Percentiles rank a stretch among this genome's conserved stretches.
Evolutionary conservation across 2,797 vertebrate species (phyloP).

Genomic region (Zenarchopterus dispar): DNA sequence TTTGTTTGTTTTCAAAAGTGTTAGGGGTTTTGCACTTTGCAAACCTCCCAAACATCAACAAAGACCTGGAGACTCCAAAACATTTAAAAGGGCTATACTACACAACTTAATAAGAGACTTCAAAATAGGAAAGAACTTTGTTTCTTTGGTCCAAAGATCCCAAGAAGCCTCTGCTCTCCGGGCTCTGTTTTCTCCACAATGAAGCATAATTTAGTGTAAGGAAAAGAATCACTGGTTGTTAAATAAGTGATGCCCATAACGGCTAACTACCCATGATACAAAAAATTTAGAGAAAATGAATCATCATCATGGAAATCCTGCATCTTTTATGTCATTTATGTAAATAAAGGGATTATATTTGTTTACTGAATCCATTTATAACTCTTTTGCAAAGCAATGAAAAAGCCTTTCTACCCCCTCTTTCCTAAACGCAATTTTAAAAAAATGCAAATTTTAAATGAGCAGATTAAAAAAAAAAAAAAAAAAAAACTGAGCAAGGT

Average conservation of each 20-base stretch:
- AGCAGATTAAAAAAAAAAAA: no score
- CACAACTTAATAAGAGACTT: background rate
- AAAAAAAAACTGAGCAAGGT: no score
- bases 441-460: no score
- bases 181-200: background rate
- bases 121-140: background rate
- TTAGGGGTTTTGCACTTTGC: no score
- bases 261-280: background rate
- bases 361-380: background rate
- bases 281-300: background rate
- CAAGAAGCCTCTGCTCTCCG: background rate
- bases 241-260: background rate
- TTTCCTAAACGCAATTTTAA: no score
- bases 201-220: background rate
- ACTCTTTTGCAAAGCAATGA: no score
- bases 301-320: background rate
- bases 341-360: background rate
- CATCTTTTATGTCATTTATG: background rate
- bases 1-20: background rate
- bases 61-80: background rate
- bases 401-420: no score
- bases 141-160: background rate
- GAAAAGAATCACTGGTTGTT: background rate
- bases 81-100: background rate
- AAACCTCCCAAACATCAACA: background rate